phyloP scores from a whole-genome alignment of 2,888 invertebrate genomes.

The Hemithea aestivaria region DNA sequence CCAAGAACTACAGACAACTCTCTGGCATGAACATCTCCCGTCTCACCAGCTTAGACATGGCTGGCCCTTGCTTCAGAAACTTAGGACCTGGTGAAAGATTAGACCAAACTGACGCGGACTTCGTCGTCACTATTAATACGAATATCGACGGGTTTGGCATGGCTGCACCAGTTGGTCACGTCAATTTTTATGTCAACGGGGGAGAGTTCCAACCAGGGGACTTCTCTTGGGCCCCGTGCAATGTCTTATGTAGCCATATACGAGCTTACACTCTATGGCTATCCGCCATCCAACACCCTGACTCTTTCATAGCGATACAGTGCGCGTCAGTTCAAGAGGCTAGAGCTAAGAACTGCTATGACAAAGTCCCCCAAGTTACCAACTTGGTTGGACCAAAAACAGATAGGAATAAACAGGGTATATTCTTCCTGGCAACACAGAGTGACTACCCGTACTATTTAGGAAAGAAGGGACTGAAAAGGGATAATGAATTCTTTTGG shows the following conservation, averaged over 20 bases:
- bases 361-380: constrained; percentile 36
- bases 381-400: constrained; percentile 42
- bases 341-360: constrained; percentile 40
- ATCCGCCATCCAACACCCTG: constrained; percentile 39
- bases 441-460: constrained; percentile 51
- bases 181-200: constrained; percentile 62
- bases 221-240: constrained; percentile 39
- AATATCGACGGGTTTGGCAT: constrained; percentile 61
- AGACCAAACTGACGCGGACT: constrained; percentile 55
- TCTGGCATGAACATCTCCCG: constrained; percentile 51
- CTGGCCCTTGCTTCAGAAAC: constrained; percentile 61
- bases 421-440: constrained; percentile 43
- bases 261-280: constrained; percentile 43
- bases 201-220: constrained; percentile 55
- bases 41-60: constrained; percentile 51
- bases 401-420: constrained; percentile 36
- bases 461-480: constrained; percentile 50
- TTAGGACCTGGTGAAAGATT: constrained; percentile 50
- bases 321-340: constrained; percentile 50
- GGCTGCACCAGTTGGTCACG: constrained; percentile 57
- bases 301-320: constrained; percentile 43
- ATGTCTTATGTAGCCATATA: constrained; percentile 42
- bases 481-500: constrained; percentile 42
- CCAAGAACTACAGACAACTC: constrained; percentile 44
- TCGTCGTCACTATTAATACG: constrained; percentile 51